Conservation (phyloP, 2,888 invertebrate genomes). For the Apomyelois bistriatella region DNA sequence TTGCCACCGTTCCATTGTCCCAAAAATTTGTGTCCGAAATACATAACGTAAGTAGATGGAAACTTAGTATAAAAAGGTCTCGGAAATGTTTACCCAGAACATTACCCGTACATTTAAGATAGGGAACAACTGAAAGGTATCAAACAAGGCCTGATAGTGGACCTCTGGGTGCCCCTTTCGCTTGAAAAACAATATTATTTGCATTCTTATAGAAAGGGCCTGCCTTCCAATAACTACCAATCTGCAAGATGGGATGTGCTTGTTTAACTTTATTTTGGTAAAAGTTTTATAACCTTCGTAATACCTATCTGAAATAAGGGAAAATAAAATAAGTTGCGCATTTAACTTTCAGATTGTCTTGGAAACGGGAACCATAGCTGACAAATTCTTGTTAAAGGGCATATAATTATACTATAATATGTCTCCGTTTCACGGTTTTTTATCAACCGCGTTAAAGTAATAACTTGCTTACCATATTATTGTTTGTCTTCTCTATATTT, state of each 20-base stretch:
- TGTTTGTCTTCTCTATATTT: too few relatives aligned
- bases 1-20: conserved; percentile 3
- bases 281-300: background rate
- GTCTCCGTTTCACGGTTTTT: too few relatives aligned
- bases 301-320: background rate
- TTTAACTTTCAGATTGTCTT: too few relatives aligned
- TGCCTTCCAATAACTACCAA: conserved; percentile 36
- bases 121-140: conserved; percentile 32
- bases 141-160: conserved; percentile 36
- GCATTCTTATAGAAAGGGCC: conserved; percentile 48
- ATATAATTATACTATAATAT: too few relatives aligned
- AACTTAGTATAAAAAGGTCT: conserved; percentile 28
- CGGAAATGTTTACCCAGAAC: conserved; percentile 30
- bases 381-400: too few relatives aligned
- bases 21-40: conserved; percentile 14
- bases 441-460: too few relatives aligned
- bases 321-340: too few relatives aligned
- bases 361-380: too few relatives aligned
- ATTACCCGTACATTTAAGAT: conserved; percentile 31
- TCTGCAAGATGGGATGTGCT: conserved; percentile 2
- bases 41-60: conserved; percentile 17
- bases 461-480: too few relatives aligned
- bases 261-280: background rate
- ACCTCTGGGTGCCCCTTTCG: conserved; percentile 39
- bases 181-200: conserved; percentile 50